Base-by-base conservation (phyloP, 2,888 invertebrate genomes). In the Dasypogon diadema region DNA sequence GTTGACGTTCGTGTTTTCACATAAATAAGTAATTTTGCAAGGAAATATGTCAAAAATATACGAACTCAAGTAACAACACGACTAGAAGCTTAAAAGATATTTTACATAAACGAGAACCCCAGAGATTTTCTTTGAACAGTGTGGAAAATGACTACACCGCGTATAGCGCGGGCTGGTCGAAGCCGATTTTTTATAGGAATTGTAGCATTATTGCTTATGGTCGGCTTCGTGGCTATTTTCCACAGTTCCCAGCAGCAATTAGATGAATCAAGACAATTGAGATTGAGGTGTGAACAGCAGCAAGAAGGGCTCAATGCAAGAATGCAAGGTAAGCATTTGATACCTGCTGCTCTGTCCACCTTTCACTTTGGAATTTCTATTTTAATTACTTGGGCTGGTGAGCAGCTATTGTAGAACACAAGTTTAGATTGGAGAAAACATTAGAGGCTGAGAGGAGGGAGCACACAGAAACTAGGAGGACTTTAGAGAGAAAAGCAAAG, bases 301-400 rank as follows among this genome's bases (percentile, higher is more conserved):
- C 88, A 90, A 79, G 90, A 90, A 79, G 88, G 89, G 60, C 82
- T 90, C 54, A 88, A 88, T 54, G 87, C 88, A 60, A 88, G 90
- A 80, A 81, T 90, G 77, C 89, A 90, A 86, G 88, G 90, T 90
- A 85, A 24, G 16, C 2, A 56, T 3, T 46, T 12, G 3, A 1
- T 42, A 42, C 14, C 12, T 37, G 18, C 18, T 34, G 10, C n/a
- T 18, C 30, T 26, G 60, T n/a, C n/a, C n/a, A n/a, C n/a, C n/a
- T n/a, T n/a, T 58, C 46, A 75, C 51, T 73, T 58, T 0, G 14
- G 4, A 30, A 3, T 12, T 0, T 42, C n/a, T 12, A 10, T 18
- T 6, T 21, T 0, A 21, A 46, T 12, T 63, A n/a, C 6, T 37
- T 42, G n/a, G 4, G 18, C 22, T 46, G 6, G 51, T 2, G 42